These are phyloP conservation scores for Diaperis boleti DNA, from an alignment of 2,888 invertebrate genomes.

Conservation along the genomic window DNA sequence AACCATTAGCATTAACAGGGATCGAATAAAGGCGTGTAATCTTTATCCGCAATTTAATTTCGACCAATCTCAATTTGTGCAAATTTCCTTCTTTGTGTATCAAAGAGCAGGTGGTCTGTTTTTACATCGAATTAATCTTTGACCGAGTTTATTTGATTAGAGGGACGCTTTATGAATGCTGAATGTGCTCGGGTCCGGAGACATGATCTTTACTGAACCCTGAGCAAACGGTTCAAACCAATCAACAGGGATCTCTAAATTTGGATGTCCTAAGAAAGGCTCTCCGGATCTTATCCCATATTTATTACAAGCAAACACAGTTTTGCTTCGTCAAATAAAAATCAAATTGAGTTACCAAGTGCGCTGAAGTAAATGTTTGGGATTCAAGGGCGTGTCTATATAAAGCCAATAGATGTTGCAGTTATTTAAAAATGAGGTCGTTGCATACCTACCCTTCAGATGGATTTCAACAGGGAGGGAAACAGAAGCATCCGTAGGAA, in stretches of 20 bases:
- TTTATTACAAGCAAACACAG: slow-evolving; percentile 58
- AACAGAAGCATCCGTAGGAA: no score
- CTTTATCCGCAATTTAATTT: neutral
- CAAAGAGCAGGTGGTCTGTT: slow-evolving; percentile 34
- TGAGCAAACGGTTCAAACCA: slow-evolving; percentile 59
- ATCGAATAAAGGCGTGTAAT: neutral
- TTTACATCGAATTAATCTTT: slow-evolving; percentile 40
- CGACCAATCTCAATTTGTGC: neutral
- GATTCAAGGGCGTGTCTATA: neutral
- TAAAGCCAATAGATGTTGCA: no score
- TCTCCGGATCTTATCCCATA: slow-evolving; percentile 68
- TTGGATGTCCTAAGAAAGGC: slow-evolving; percentile 49
- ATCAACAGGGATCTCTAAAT: slow-evolving; percentile 56
- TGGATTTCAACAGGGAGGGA: no score
- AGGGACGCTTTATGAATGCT: slow-evolving; percentile 62
- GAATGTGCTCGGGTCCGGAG: slow-evolving; percentile 53
- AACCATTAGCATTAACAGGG: slow-evolving; percentile 13
- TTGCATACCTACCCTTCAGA: no score
- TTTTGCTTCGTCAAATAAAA: slow-evolving; percentile 28
- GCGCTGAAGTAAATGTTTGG: slow-evolving; percentile 1
- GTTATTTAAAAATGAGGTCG: no score
- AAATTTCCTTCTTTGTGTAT: slow-evolving; percentile 31
- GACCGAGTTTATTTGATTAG: slow-evolving; percentile 48
- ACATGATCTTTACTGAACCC: slow-evolving; percentile 30
- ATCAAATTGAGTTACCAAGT: slow-evolving; percentile 19